Evolutionary conservation across 2,113 vertebrate species (phyloP), one percentile per base, ranked within the genome.

Genomic region (Lathamus discolor): DNA sequence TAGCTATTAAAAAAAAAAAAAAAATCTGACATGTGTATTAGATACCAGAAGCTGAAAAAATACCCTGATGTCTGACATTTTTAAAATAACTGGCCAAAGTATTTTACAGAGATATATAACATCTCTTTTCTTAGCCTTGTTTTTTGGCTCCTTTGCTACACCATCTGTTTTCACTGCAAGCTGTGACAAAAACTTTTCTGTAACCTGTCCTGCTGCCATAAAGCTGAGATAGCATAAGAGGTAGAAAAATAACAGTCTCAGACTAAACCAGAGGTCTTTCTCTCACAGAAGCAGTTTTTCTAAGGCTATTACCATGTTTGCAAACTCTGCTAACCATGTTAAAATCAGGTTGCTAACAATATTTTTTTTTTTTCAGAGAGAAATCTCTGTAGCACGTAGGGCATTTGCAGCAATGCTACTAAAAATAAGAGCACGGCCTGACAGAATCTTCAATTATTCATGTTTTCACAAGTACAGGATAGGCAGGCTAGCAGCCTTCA

Each of bases 401-500:
- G 33, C 25, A 83, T 90, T 88, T 84, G n/a, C 44, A 83, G 68
- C 39, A 68, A 73, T 24, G 66, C 49, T 80, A 41, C 78, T 92
- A 69, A 95, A 88, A 92, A 80, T 89, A 81, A 85, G 17, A 93
- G 31, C 44, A 8, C 13, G 24, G 54, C 69, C 68, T 88, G 69
- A 73, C 44, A 51, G 52, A 70, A 4, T 17, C 19, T 91, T 95
- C 35, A 90, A 64, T 94, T 85, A 95, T 94, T 93, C 11, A 84
- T 59, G 6, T 19, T 4, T 49, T 95, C 75, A 76, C 49, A 76
- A 93, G 37, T 23, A 46, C 31, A 85, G 63, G 87, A 51, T 55
- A 76, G 44, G 70, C 57, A 83, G 62, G 33, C 62, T 85, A 5
- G 1, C n/a, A 77, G 64, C 49, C 54, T 61, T 48, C 27, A 79